These are phyloP conservation scores for Petrophora chlorosata DNA, from an alignment of 2,888 invertebrate species.

Conservation along the genomic window DNA sequence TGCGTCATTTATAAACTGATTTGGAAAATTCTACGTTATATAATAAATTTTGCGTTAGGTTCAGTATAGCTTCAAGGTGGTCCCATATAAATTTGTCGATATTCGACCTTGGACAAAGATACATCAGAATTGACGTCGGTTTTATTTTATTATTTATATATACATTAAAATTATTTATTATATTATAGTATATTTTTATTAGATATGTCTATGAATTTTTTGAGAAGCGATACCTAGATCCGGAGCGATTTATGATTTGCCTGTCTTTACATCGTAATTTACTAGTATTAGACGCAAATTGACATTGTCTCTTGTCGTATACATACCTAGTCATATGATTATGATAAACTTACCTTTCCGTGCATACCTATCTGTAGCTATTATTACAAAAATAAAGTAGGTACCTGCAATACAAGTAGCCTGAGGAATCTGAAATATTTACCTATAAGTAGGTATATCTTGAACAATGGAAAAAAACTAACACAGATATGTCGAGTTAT, in stretches of 20 bases:
- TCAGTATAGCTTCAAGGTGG: too few species aligned
- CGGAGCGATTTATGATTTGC: conserved; percentile 4
- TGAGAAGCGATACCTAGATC: too few species aligned
- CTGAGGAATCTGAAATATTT: neutral
- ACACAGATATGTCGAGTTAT: neutral
- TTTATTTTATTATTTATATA: too few species aligned
- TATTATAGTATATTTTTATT: too few species aligned
- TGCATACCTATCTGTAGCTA: neutral
- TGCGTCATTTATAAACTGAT: too few species aligned
- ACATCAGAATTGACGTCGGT: too few species aligned
- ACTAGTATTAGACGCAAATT: conserved; percentile 1
- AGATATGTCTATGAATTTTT: too few species aligned
- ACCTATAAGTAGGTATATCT: neutral
- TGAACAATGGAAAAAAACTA: conserved; percentile 12
- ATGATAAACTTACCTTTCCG: neutral
- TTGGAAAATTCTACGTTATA: too few species aligned
- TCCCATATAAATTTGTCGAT: too few species aligned
- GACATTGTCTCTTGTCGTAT: neutral
- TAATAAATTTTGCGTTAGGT: too few species aligned
- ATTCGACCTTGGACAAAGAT: too few species aligned
- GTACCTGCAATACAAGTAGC: neutral
- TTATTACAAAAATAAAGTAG: neutral
- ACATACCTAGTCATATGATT: neutral
- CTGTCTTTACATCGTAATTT: neutral
- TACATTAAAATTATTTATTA: too few species aligned